Evolutionary conservation across 2,113 vertebrate species (phyloP).

Genomic region (Perca schrenkii): DNA sequence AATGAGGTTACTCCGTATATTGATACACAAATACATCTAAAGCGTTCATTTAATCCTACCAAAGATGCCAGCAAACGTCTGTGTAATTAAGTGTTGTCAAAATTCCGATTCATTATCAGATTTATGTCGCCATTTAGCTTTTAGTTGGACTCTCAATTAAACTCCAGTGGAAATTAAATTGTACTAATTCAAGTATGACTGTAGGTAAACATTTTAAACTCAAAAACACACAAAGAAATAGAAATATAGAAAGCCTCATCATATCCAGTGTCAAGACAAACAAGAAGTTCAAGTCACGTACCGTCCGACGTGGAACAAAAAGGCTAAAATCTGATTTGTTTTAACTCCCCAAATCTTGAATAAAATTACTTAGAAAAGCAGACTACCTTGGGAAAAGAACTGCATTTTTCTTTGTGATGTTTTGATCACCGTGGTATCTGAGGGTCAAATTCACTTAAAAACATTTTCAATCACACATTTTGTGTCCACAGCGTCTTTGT

Average conservation of each 20-base stretch:
- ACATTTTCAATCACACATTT: conserved; percentile 33
- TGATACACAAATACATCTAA: background rate
- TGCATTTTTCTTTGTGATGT: conserved; percentile 34
- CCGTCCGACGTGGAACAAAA: conserved; percentile 16
- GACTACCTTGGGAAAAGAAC: conserved; percentile 33
- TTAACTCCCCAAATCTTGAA: conserved; percentile 20
- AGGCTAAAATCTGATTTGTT: conserved; percentile 35
- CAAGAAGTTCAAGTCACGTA: conserved; percentile 34
- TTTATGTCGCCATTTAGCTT: conserved; percentile 34
- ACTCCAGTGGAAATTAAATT: conserved; percentile 9
- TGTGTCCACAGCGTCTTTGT: conserved; percentile 38
- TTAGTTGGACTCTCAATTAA: conserved; percentile 15
- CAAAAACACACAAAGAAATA: conserved; percentile 12
- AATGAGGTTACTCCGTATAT: conserved; percentile 13
- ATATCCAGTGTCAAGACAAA: conserved; percentile 16
- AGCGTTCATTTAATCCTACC: background rate
- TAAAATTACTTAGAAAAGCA: conserved; percentile 52
- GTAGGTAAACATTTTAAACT: conserved; percentile 28
- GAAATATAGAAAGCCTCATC: conserved; percentile 20
- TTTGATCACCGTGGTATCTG: conserved; percentile 41
- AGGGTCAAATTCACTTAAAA: conserved; percentile 53
- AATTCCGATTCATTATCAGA: conserved; percentile 3
- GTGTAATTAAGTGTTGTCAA: conserved; percentile 2
- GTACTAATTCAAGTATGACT: conserved; percentile 25
- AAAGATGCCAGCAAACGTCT: conserved; percentile 10